A percentile compares a stretch with the other conserved stretches of the same genome.
phyloP scores from a whole-genome alignment of 1,140 invertebrate species.

The Frieseomelitta varia region DNA sequence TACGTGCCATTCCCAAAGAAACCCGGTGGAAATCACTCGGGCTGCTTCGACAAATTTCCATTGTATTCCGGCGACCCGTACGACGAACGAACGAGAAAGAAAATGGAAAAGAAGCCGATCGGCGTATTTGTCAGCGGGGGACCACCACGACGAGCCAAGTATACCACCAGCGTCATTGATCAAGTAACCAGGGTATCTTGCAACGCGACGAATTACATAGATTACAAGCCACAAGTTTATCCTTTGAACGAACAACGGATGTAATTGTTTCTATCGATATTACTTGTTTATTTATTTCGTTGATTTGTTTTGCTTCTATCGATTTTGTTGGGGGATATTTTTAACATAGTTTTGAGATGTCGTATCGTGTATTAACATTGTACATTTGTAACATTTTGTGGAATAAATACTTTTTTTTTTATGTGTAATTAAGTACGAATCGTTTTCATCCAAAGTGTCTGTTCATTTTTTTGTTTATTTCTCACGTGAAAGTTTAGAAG shows the following conservation, averaged over 20 bases:
- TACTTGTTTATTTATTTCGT: background rate
- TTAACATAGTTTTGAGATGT: no score
- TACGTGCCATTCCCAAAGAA: constrained; percentile 71
- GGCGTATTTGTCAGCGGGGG: constrained; percentile 59
- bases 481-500: no score
- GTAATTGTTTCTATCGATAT: no score
- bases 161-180: constrained; percentile 73
- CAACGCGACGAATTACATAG: constrained; percentile 70
- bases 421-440: no score
- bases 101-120: background rate
- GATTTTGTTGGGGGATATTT: no score
- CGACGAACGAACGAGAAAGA: constrained; percentile 5
- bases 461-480: no score
- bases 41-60: constrained; percentile 74
- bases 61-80: constrained; percentile 63
- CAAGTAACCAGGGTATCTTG: constrained; percentile 73
- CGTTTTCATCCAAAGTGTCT: no score
- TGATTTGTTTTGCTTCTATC: no score
- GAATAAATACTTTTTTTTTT: no score
- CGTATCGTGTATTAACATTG: no score
- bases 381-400: no score
- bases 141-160: constrained; percentile 67
- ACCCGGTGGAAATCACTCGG: constrained; percentile 69
- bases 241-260: constrained; percentile 35
- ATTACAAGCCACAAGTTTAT: constrained; percentile 70